Conservation (phyloP, 2,888 invertebrate genomes). For the Pollenia griseotomentosa region DNA sequence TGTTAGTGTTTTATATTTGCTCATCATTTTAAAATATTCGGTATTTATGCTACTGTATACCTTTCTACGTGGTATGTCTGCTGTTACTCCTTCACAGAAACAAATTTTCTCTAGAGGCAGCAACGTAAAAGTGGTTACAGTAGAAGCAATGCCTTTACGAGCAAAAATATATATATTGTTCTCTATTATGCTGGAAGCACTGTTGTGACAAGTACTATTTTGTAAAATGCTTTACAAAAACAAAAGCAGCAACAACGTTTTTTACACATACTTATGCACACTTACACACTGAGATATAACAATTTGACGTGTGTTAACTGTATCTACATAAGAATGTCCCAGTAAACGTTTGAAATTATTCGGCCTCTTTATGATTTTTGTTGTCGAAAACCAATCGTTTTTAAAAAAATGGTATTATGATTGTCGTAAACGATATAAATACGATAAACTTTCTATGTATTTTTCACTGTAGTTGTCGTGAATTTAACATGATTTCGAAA, state of each 20-base stretch:
- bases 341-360: too few species aligned
- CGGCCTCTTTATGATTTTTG: fast-evolving
- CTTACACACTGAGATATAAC: background rate
- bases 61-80: background rate
- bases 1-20: conserved; percentile 23
- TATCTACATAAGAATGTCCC: too few species aligned
- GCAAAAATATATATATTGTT: conserved; percentile 21
- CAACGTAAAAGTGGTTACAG: conserved; percentile 5
- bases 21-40: conserved; percentile 16
- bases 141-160: background rate
- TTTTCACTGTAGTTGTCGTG: too few species aligned
- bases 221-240: conserved; percentile 28
- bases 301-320: too few species aligned
- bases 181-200: conserved; percentile 58
- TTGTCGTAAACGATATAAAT: too few species aligned
- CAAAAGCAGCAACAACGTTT: background rate
- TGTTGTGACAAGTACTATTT: conserved; percentile 59
- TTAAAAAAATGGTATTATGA: too few species aligned
- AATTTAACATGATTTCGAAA: too few species aligned
- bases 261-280: background rate
- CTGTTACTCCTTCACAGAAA: background rate
- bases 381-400: too few species aligned
- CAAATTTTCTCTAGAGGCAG: conserved; percentile 18
- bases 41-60: conserved; percentile 30
- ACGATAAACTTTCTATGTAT: too few species aligned